Evolutionary conservation across 1,140 invertebrate species (phyloP).

Genomic region (Oscheius sp.): DNA sequence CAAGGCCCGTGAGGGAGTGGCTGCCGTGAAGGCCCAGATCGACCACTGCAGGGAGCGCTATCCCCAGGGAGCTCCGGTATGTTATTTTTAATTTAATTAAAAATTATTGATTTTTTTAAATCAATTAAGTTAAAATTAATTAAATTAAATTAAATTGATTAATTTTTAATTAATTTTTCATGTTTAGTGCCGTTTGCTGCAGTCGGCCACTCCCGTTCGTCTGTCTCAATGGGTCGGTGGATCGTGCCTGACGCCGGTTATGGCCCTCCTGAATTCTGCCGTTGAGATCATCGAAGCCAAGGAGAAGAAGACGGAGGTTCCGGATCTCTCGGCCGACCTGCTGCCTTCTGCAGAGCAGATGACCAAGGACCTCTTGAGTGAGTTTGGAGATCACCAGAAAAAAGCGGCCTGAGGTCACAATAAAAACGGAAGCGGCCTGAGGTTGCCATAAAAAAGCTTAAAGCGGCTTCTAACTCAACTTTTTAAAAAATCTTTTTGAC

Average conservation of each 20-base stretch:
- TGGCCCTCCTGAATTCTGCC: not conserved
- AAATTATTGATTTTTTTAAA: not conserved
- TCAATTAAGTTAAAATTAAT: too few relatives aligned
- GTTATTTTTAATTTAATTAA: not conserved
- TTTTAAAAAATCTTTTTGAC: too few relatives aligned
- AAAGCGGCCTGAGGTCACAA: too few relatives aligned
- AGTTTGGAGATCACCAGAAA: not conserved
- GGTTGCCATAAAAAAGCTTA: too few relatives aligned
- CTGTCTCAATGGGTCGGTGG: not conserved
- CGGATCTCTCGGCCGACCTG: not conserved
- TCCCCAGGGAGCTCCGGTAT: not conserved
- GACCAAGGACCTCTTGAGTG: not conserved
- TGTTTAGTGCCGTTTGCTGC: not conserved
- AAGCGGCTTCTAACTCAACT: too few relatives aligned
- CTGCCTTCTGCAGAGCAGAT: not conserved
- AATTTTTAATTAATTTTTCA: too few relatives aligned
- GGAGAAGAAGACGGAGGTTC: not conserved
- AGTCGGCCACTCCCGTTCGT: not conserved
- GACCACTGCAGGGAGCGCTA: not conserved
- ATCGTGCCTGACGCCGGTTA: not conserved
- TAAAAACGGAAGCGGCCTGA: too few relatives aligned
- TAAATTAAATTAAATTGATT: too few relatives aligned
- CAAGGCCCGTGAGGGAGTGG: not conserved
- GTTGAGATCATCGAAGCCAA: not conserved
- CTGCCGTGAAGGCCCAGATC: not conserved